A percentile compares a stretch with the other conserved stretches of the same genome.
phyloP scores from a whole-genome alignment of 2,113 vertebrate genomes.

The Gnathonemus longibarbis region DNA sequence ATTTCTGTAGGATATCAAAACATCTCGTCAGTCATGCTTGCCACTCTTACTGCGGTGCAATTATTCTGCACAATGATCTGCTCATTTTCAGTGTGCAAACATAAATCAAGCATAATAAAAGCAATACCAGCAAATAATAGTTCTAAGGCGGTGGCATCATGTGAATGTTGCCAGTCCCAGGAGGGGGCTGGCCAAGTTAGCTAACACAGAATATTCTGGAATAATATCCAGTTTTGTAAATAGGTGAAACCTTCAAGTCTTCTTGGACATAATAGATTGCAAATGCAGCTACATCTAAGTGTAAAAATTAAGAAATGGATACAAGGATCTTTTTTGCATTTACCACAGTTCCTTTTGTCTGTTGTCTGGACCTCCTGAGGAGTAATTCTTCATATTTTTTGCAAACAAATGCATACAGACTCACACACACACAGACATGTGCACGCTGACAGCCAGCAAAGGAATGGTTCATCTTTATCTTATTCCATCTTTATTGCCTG shows the following conservation, averaged over 20 bases:
- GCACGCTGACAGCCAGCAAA: background rate
- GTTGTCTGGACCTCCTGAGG: background rate
- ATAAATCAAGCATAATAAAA: background rate
- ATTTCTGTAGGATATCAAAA: background rate
- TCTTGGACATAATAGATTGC: background rate
- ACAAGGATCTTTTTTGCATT: background rate
- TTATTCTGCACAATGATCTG: background rate
- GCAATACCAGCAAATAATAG: background rate
- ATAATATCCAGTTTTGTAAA: background rate
- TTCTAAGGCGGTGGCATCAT: background rate
- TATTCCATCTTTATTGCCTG: constrained; percentile 54
- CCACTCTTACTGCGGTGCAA: background rate
- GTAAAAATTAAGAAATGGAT: background rate
- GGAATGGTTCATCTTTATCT: constrained; percentile 30
- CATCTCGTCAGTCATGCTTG: background rate
- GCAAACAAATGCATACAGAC: background rate
- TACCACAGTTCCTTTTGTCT: background rate
- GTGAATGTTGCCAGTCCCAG: background rate
- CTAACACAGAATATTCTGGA: background rate
- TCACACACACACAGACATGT: background rate
- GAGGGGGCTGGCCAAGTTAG: background rate
- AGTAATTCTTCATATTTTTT: background rate
- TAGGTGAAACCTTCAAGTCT: background rate
- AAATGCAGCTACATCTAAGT: background rate
- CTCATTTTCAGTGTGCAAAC: background rate